Percentiles rank a stretch among this genome's conserved stretches.
Conservation (phyloP, 2,888 invertebrate genomes). For the Atherix ibis region DNA sequence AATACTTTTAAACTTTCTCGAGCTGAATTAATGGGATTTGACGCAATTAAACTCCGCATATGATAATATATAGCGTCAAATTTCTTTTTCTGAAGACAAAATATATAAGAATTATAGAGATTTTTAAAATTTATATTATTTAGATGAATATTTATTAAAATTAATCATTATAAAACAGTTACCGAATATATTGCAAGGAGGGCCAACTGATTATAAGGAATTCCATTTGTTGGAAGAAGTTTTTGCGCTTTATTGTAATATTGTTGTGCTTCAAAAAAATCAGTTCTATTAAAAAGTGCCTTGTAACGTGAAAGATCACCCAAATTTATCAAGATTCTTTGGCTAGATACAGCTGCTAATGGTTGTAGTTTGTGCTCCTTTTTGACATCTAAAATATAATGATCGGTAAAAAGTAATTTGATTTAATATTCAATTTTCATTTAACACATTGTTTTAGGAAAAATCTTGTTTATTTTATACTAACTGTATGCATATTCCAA, state of each 20-base stretch:
- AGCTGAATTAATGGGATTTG: slow-evolving; percentile 86
- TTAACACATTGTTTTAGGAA: background rate
- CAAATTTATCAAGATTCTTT: slow-evolving; percentile 74
- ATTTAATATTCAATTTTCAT: slow-evolving; percentile 1
- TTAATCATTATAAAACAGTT: slow-evolving; percentile 21
- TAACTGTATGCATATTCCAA: background rate
- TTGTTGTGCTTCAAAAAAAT: slow-evolving; percentile 65
- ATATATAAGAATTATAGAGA: slow-evolving; percentile 2
- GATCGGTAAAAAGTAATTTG: too few relatives aligned
- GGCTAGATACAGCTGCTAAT: slow-evolving; percentile 67
- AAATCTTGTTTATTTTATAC: too few relatives aligned
- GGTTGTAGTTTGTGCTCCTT: slow-evolving; percentile 43
- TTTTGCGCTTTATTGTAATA: slow-evolving; percentile 90
- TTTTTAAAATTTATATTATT: slow-evolving; percentile 2
- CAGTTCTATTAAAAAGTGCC: slow-evolving; percentile 65
- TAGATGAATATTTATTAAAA: slow-evolving; percentile 4
- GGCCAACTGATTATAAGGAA: slow-evolving; percentile 89
- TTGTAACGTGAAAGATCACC: slow-evolving; percentile 88
- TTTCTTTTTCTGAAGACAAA: slow-evolving; percentile 56
- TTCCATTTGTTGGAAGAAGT: slow-evolving; percentile 86
- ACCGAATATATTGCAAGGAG: slow-evolving; percentile 71
- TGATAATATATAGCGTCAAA: slow-evolving; percentile 95
- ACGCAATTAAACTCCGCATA: slow-evolving; percentile 86
- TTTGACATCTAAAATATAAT: too few relatives aligned
- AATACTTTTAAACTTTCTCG: slow-evolving; percentile 72